These are phyloP conservation scores for Cosmopolites sordidus DNA, from an alignment of 2,888 invertebrate genomes.

Conservation along the genomic window DNA sequence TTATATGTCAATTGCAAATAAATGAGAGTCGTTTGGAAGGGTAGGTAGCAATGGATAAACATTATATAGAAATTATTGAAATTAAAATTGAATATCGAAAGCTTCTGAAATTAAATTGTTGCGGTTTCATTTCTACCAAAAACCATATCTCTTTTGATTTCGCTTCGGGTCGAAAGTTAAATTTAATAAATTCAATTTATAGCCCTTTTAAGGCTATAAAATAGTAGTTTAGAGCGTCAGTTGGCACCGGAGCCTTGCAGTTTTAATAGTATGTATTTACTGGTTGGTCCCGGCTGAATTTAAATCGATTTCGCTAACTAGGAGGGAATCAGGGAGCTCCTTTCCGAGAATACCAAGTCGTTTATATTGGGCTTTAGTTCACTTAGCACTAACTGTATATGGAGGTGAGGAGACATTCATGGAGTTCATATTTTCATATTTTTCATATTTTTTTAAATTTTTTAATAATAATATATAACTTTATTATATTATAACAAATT, in stretches of 20 bases:
- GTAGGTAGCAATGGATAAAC: no score
- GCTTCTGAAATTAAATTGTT: neutral
- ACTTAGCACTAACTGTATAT: no score
- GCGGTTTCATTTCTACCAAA: neutral
- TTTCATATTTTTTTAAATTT: no score
- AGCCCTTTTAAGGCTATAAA: constrained; percentile 24
- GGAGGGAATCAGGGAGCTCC: neutral
- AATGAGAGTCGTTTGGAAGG: no score
- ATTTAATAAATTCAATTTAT: constrained; percentile 28
- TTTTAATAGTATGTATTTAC: constrained; percentile 24
- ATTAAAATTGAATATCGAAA: neutral
- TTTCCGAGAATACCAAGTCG: no score
- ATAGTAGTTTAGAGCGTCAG: constrained; percentile 23
- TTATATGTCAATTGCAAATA: no score
- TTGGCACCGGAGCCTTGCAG: constrained; percentile 21
- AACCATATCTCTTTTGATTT: neutral
- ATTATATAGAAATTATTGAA: no score
- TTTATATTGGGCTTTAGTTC: no score
- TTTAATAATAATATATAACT: no score
- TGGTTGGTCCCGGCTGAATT: constrained; percentile 12
- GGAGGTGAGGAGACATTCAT: no score
- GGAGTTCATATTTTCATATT: no score
- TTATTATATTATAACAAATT: no score
- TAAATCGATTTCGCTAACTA: constrained; percentile 15
- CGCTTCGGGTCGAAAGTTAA: constrained; percentile 11